Conservation (phyloP, 2,797 vertebrate species). For the Fundulus diaphanus region DNA sequence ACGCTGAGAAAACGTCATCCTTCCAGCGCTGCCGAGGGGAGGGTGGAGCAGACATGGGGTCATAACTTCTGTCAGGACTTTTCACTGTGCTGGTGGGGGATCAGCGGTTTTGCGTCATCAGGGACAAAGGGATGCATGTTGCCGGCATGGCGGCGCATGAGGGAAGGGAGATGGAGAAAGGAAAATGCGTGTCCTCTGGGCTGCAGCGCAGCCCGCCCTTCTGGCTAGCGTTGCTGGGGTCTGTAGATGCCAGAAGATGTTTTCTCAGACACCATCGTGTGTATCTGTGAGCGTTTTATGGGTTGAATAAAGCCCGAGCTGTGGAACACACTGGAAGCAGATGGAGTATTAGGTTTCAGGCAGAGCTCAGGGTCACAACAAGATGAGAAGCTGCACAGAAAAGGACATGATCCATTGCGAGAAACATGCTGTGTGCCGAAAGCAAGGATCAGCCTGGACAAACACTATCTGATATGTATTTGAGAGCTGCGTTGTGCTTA, state of each 20-base stretch:
- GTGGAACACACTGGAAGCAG: constrained; percentile 51
- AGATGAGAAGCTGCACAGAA: constrained; percentile 55
- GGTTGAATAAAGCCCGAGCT: constrained; percentile 22
- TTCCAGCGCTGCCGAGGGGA: constrained; percentile 27
- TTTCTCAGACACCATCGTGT: constrained; percentile 22
- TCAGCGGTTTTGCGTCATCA: constrained; percentile 48
- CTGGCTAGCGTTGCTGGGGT: constrained; percentile 3
- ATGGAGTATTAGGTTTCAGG: constrained; percentile 66
- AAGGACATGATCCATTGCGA: constrained; percentile 25
- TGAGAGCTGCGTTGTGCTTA: constrained; percentile 11
- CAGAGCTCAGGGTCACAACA: constrained; percentile 52
- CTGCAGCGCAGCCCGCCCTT: constrained; percentile 5
- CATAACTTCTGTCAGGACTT: constrained; percentile 58
- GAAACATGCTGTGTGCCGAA: constrained; percentile 22
- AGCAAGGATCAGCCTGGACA: not conserved
- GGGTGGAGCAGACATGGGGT: constrained; percentile 41
- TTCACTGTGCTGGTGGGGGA: constrained; percentile 33
- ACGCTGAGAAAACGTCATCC: constrained; percentile 29
- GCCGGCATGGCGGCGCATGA: constrained; percentile 28
- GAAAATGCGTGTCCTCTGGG: constrained; percentile 19
- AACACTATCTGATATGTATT: constrained; percentile 15
- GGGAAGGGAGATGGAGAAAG: constrained; percentile 22
- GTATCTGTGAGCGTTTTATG: constrained; percentile 19
- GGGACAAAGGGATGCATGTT: constrained; percentile 50
- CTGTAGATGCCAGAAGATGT: constrained; percentile 29